phyloP scores from a whole-genome alignment of 1,140 invertebrate genomes.

The Choristoneura fumiferana region DNA sequence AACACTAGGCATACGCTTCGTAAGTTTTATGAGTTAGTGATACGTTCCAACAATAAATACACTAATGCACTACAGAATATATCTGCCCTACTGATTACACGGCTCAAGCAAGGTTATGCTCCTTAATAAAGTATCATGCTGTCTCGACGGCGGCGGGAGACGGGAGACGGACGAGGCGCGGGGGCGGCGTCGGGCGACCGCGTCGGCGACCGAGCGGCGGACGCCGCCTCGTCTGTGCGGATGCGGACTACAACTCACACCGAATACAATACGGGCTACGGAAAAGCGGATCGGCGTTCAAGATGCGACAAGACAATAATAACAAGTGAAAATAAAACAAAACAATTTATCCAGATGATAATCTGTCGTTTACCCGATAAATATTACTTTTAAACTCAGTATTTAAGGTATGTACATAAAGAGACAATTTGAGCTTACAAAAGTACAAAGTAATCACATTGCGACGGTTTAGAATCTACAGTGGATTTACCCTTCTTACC shows the following conservation, averaged over 20 bases:
- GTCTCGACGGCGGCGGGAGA: constrained; percentile 22
- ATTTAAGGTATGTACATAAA: constrained; percentile 72
- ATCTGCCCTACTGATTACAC: constrained; percentile 58
- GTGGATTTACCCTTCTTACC: constrained; percentile 71
- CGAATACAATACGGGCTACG: too few species aligned
- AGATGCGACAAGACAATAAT: constrained; percentile 20
- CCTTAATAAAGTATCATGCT: constrained; percentile 41
- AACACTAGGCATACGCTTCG: constrained; percentile 52
- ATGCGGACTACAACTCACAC: too few species aligned
- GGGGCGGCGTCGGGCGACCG: too few species aligned
- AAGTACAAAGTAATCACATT: constrained; percentile 76
- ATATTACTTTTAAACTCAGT: constrained; percentile 51
- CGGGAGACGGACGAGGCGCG: too few species aligned
- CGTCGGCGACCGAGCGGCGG: too few species aligned
- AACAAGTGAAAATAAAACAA: constrained; percentile 41
- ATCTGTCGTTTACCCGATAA: constrained; percentile 58
- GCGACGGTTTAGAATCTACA: constrained; percentile 69
- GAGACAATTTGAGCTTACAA: constrained; percentile 75
- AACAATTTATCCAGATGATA: constrained; percentile 50
- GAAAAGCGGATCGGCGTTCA: neutral
- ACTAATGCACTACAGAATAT: constrained; percentile 63
- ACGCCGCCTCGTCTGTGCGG: too few species aligned
- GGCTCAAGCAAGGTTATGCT: constrained; percentile 56
- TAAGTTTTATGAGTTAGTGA: constrained; percentile 51
- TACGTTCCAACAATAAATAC: constrained; percentile 61